Base-by-base conservation (phyloP, 2,797 vertebrate species). In the Pogoniulus pusillus region DNA sequence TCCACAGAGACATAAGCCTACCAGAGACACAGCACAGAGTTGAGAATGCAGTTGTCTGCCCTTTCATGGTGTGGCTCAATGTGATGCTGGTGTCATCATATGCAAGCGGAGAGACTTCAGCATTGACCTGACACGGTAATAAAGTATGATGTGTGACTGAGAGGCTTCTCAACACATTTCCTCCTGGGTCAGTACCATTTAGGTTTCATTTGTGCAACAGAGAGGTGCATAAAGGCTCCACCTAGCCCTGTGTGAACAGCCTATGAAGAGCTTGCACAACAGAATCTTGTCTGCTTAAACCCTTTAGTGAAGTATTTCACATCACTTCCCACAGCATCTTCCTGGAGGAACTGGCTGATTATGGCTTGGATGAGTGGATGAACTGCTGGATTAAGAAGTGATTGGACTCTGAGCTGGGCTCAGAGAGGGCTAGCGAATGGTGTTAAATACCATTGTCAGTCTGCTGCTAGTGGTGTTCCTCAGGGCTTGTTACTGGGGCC, bases 21-120 rank as follows among this genome's bases (percentile, higher is more conserved):
- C 14, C 26, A 80, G 68, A 39, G 6, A 57, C 32, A 54, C 19
- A 66, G 22, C 39, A 59, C 14, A 39, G 4, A 53, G 7, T 1
- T 60, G 41, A 85, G 17, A 12, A 58, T 3, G 2, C 10, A 71
- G 26, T 0, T 72, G 13, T 26, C 16, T 79, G 79, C 29, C 12
- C 20, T 39, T 29, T 74, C 19, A 20, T 17, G 8, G 15, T 0
- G 0, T 6, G 8, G 5, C 17, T 58, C 68, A 66, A 16, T 30
- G 15, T 72, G 54, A 63, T 2, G 0, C 23, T 18, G 1, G 2
- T 3, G 3, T 2, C 9, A 34, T 10, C 2, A 0, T 26, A 13
- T 23, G 18, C 2, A 6, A 12, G 10, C 17, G 23, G 30, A 79
- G 23, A 62, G 22, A 10, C 6, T 84, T 71, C 49, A 57, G 6